Evolutionary conservation across 1,140 invertebrate genomes (phyloP), one percentile per base, ranked within the genome.

Genomic region (Heterodera schachtii): DNA sequence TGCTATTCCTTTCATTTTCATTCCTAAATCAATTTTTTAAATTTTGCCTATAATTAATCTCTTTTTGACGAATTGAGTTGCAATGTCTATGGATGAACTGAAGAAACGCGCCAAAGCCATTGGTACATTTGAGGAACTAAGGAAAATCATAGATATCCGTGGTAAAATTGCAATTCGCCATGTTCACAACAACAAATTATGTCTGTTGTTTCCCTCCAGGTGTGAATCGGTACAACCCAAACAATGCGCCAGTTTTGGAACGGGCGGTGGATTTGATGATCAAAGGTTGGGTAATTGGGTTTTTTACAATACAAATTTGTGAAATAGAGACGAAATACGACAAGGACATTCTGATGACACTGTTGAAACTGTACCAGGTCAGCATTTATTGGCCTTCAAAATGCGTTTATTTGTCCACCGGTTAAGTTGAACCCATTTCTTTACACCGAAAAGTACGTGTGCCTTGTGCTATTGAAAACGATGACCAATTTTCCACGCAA

Each of bases 401-500:
- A 49, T 43, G 76, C 41, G 9, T 73, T 43, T 87, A 81, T 74
- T 83, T 3, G 13, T 64, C 16, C 31, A 31, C 11, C 57, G 57
- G 57, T 67, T 47, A 52, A 89, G 87, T n/a, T 78, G 44, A 78
- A 78, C 46, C 77, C 77, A 11, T 16, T 64, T 5, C 77, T 78
- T 11, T 88, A 89, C 86, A 88, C 88, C 66, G 88, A 89, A 70
- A 31, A 73, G 44, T 78, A 84, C 31, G 88, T 88, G 49, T 73
- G 83, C n/a, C 76, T 85, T 19, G 78, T 89, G 44, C 80, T 89
- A 6, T 79, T 89, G 13, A 89, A 89, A 70, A 90, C 88, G 11
- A 82, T 90, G 84, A 89, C 87, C 84, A 88, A 88, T 5, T 84
- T 89, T 74, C 88, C 88, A 13, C 78, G 86, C 16, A 88, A 86